Evolutionary conservation across 2,797 vertebrate species (phyloP).

Genomic region (Pseudochirops cupreus): DNA sequence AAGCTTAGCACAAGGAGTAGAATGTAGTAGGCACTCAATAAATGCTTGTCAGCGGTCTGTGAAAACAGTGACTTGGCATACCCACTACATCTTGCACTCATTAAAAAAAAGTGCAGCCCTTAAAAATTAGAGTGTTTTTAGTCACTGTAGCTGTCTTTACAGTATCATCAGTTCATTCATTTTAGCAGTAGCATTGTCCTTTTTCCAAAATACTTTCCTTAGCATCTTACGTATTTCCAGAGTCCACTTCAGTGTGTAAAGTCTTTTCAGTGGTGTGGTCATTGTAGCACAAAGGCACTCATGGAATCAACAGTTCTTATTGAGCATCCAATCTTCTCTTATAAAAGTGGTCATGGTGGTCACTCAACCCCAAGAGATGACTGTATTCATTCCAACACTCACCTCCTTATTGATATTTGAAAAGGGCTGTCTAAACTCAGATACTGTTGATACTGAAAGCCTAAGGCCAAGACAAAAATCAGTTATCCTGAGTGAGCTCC

Average conservation of each 20-base stretch:
- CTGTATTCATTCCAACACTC: neutral
- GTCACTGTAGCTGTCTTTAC: neutral
- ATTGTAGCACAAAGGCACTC: neutral
- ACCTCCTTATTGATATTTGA: neutral
- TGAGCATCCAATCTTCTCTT: neutral
- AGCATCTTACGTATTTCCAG: neutral
- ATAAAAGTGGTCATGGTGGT: neutral
- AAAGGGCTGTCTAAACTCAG: neutral
- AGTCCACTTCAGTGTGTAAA: neutral
- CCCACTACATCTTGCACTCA: neutral
- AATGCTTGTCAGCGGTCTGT: neutral
- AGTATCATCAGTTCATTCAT: neutral
- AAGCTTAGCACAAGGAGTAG: neutral
- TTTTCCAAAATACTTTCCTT: neutral
- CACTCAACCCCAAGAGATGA: neutral
- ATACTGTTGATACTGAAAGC: neutral
- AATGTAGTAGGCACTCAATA: neutral
- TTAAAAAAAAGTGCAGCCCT: neutral
- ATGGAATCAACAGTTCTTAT: neutral
- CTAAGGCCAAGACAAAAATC: neutral
- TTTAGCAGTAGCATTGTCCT: neutral
- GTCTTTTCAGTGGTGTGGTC: neutral
- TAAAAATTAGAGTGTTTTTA: neutral
- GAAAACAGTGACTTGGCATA: neutral
- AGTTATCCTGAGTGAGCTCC: neutral